phyloP scores from a whole-genome alignment of 1,140 invertebrate genomes.

The Brachionus koreanus region DNA sequence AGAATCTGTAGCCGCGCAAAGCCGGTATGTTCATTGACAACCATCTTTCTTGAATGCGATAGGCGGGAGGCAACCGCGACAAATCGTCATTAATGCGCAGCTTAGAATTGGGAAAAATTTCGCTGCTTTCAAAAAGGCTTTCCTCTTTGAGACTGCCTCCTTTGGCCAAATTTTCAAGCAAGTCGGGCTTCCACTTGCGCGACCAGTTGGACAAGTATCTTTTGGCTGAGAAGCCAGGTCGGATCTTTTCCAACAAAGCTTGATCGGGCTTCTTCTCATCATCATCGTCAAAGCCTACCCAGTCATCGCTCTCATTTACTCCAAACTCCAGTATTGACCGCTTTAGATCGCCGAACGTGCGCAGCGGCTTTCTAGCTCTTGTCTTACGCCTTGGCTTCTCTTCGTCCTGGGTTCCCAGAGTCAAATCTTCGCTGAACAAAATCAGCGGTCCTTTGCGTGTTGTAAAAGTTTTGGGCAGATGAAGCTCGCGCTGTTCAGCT shows the following conservation, averaged over 20 bases:
- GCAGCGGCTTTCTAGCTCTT: slow-evolving; percentile 45
- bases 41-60: slow-evolving; percentile 52
- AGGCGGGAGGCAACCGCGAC: slow-evolving; percentile 55
- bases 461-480: slow-evolving; percentile 57
- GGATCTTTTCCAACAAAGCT: slow-evolving; percentile 47
- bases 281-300: not conserved
- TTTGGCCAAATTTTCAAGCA: slow-evolving; percentile 53
- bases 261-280: not conserved
- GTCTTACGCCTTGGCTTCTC: not conserved
- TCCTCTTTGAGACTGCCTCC: slow-evolving; percentile 50
- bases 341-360: slow-evolving; percentile 56
- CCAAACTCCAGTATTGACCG: slow-evolving; percentile 56
- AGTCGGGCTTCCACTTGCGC: slow-evolving; percentile 52
- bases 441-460: slow-evolving; percentile 57
- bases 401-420: slow-evolving; percentile 44
- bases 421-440: slow-evolving; percentile 57
- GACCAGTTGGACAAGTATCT: slow-evolving; percentile 57
- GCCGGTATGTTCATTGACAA: slow-evolving; percentile 45
- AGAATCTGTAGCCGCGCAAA: slow-evolving; percentile 56
- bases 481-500: slow-evolving; percentile 45
- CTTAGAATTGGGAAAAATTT: slow-evolving; percentile 50
- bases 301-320: slow-evolving; percentile 46
- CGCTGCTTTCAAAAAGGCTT: slow-evolving; percentile 52
- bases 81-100: slow-evolving; percentile 54
- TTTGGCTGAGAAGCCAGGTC: slow-evolving; percentile 57